Evolutionary conservation across 2,888 invertebrate species (phyloP).

Genomic region (Trichopoda pennipes): DNA sequence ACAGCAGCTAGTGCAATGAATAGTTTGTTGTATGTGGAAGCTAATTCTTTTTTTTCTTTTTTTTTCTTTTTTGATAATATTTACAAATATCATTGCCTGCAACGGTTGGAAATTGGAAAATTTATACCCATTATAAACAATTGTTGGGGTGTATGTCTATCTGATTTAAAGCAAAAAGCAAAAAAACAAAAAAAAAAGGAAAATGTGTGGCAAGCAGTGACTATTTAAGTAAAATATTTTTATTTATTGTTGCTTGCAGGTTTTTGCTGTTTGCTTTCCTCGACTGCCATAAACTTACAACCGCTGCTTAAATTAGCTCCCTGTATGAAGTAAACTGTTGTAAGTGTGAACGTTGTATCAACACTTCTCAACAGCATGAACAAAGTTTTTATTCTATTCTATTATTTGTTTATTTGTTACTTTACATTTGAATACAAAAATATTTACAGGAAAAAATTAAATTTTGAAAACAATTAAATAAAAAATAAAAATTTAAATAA

Average conservation of each 20-base stretch:
- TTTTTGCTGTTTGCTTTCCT: too few species aligned
- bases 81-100: constrained; percentile 43
- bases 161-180: constrained; percentile 15
- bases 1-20: constrained; percentile 43
- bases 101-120: constrained; percentile 17
- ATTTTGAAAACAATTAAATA: constrained; percentile 14
- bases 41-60: not conserved
- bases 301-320: constrained; percentile 61
- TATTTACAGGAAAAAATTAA: constrained; percentile 14
- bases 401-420: too few species aligned
- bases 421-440: not conserved
- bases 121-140: constrained; percentile 31
- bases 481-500: not conserved
- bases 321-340: constrained; percentile 43
- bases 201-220: constrained; percentile 30
- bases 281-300: constrained; percentile 9
- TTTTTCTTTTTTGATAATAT: constrained; percentile 43
- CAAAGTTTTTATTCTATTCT: constrained; percentile 1
- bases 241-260: not conserved
- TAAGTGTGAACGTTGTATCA: constrained; percentile 40
- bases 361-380: constrained; percentile 23
- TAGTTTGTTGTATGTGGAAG: constrained; percentile 57
- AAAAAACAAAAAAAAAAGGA: constrained; percentile 3
- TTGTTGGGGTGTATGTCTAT: constrained; percentile 15
- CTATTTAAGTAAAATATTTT: constrained; percentile 17